Percentiles rank a stretch among this genome's conserved stretches.
These are phyloP conservation scores for Sinosuthora webbiana DNA, from an alignment of 2,113 vertebrate species.

Conservation along the genomic window DNA sequence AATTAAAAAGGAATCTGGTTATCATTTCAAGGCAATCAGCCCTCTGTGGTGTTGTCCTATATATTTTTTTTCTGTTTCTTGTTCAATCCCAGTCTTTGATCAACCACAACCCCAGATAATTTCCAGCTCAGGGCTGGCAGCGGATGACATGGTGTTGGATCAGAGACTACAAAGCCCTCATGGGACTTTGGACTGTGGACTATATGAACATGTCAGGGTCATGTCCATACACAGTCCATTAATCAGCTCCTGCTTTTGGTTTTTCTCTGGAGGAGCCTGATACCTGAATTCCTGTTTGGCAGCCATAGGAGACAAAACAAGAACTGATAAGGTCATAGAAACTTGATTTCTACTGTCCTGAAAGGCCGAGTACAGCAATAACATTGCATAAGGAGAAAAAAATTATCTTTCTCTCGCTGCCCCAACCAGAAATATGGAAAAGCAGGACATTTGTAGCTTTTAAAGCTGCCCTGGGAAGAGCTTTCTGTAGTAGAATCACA, in stretches of 20 bases:
- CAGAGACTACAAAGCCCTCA: neutral
- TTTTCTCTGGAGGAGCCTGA: neutral
- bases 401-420: neutral
- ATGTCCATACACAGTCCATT: neutral
- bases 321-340: neutral
- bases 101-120: neutral
- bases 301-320: neutral
- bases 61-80: neutral
- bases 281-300: neutral
- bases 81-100: neutral
- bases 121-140: neutral
- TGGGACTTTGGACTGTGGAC: neutral
- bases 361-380: neutral
- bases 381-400: neutral
- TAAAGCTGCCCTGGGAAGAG: neutral
- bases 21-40: neutral
- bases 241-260: neutral
- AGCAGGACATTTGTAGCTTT: neutral
- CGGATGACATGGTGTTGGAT: neutral
- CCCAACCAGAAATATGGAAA: neutral
- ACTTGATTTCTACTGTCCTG: neutral
- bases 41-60: neutral
- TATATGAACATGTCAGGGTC: neutral
- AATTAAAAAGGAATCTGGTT: conserved; percentile 12
- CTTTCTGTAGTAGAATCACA: neutral